Percentiles rank a stretch among this genome's conserved stretches.
Evolutionary conservation across 2,888 invertebrate genomes (phyloP).

Genomic region (Tiphia femorata): DNA sequence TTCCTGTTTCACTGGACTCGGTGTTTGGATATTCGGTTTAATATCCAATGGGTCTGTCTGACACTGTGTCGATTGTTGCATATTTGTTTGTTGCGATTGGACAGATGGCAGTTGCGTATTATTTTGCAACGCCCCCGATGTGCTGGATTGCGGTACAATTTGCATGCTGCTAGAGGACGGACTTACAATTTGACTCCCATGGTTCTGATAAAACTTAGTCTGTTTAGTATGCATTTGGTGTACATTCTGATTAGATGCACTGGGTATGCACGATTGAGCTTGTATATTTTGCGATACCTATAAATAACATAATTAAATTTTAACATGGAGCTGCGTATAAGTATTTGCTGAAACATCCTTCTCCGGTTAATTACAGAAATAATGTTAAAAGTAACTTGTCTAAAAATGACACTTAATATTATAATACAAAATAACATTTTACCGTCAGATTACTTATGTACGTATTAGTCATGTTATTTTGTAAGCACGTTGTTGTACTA

Average conservation of each 20-base stretch:
- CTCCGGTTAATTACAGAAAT: too few relatives aligned
- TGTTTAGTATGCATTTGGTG: slow-evolving; percentile 47
- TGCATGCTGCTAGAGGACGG: slow-evolving; percentile 60
- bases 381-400: too few relatives aligned
- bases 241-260: slow-evolving; percentile 41
- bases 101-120: slow-evolving; percentile 37
- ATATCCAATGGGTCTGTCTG: slow-evolving; percentile 63
- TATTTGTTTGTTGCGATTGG: slow-evolving; percentile 36
- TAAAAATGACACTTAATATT: background rate
- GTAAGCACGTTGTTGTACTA: slow-evolving; percentile 39
- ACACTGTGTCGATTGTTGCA: slow-evolving; percentile 62
- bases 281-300: slow-evolving; percentile 38
- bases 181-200: slow-evolving; percentile 59
- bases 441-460: slow-evolving; percentile 55
- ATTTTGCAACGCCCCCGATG: slow-evolving; percentile 42
- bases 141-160: slow-evolving; percentile 49
- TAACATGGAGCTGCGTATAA: slow-evolving; percentile 29
- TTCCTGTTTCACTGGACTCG: slow-evolving; percentile 62
- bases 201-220: slow-evolving; percentile 54
- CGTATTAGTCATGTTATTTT: slow-evolving; percentile 47
- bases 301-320: slow-evolving; percentile 19
- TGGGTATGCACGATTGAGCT: slow-evolving; percentile 61
- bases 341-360: slow-evolving; percentile 48
- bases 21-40: slow-evolving; percentile 55
- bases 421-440: slow-evolving; percentile 20